Evolutionary conservation across 2,888 invertebrate species (phyloP), one percentile per base, ranked within the genome.

Genomic region (Eupelmus urozonus): DNA sequence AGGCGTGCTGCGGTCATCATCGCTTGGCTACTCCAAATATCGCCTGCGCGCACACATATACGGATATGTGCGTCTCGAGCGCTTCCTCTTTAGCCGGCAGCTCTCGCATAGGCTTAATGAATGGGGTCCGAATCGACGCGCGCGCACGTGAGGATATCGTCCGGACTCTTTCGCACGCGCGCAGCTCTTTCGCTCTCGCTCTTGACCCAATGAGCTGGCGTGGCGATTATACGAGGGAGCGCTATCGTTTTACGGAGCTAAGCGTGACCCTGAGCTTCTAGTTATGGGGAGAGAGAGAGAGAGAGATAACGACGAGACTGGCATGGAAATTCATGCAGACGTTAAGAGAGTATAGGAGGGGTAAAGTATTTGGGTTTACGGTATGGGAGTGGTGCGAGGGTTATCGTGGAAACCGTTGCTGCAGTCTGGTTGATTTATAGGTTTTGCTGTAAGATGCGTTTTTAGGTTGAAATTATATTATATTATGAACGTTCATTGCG

Each of bases 101-200:
- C 77, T 79, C 78, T 78, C 29, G 82, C 81, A 81, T 82, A 25
- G 81, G 82, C 83, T 84, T 70, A 82, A 83, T 83, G 82, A 83
- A 82, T 80, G 83, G 42, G 27, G 59, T 20, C 23, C 63, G 60
- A 72, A 25, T 45, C 34, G 16, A 9, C 0, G 13, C 29, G 51
- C 18, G 57, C 9, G 9, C 9, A 34, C 9, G 34, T 34, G 9
- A 34, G 9, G n/a, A n/a, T n/a, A 34, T 34, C 9, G 34, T 27
- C 34, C 5, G 40, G 13, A 1, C 65, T 70, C 25, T 66, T 45
- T 45, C 63, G 55, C 67, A 76, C 69, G 66, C 51, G 53, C 70
- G 45, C 63, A 60, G 45, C 42, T 65, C 57, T 2, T 23, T 23
- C 27, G 62, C 62, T 67, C n/a, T 72, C 76, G 81, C 77, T 81